A percentile compares a stretch with the other conserved stretches of the same genome.
Evolutionary conservation across 2,113 vertebrate species (phyloP).

Genomic region (Trogon melanurus): DNA sequence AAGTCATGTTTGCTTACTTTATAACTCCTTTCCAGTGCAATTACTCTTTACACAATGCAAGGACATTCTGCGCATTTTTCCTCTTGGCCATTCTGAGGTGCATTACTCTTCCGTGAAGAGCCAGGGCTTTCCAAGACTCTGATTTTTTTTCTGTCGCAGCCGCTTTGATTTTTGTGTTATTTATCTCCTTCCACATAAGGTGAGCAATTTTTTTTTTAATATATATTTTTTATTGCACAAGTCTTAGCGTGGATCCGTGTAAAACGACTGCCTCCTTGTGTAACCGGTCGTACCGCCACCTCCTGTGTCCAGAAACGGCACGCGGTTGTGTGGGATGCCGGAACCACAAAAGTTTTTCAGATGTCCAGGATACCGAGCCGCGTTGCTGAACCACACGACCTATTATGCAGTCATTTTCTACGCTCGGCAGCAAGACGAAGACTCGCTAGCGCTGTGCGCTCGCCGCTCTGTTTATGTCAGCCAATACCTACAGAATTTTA

Average conservation of each 20-base stretch:
- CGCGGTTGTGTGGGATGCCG: neutral
- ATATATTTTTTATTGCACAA: rapidly evolving
- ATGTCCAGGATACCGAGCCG: neutral
- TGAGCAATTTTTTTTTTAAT: neutral
- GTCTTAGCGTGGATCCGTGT: neutral
- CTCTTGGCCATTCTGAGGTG: neutral
- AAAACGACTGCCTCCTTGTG: conserved; percentile 51
- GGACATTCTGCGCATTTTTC: conserved; percentile 35
- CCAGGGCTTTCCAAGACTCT: neutral
- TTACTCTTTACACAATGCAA: conserved; percentile 52
- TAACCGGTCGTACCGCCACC: neutral
- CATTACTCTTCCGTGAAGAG: neutral
- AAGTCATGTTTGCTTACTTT: conserved; percentile 59
- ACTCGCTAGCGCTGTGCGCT: neutral
- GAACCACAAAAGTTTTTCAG: conserved; percentile 57
- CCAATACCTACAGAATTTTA: conserved; percentile 58
- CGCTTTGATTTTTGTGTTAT: neutral
- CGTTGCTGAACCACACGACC: conserved; percentile 7
- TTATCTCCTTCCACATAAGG: conserved; percentile 4
- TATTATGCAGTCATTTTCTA: neutral
- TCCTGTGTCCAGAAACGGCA: neutral
- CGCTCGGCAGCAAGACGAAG: neutral
- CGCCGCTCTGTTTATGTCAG: neutral
- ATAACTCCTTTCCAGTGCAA: conserved; percentile 33
- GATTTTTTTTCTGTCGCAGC: neutral